phyloP scores from a whole-genome alignment of 2,888 invertebrate genomes.

The Trimorus sp. region DNA sequence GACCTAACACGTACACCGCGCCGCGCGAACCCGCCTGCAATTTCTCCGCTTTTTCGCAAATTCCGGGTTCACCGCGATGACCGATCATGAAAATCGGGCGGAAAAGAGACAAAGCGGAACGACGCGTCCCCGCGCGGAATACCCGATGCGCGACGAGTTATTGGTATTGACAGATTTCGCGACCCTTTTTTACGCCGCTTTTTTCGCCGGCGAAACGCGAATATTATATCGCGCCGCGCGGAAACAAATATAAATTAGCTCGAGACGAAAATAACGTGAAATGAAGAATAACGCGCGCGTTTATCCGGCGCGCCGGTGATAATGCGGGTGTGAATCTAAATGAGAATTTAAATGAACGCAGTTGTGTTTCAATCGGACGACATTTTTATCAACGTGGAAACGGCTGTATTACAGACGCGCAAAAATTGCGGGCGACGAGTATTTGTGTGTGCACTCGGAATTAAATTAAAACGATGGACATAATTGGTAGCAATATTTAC shows the following conservation, averaged over 20 bases:
- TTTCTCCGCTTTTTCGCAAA: constrained; percentile 44
- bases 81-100: constrained; percentile 60
- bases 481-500: too few species aligned
- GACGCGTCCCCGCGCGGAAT: constrained; percentile 27
- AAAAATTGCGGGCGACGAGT: too few species aligned
- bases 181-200: not conserved
- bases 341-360: not conserved
- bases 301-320: too few species aligned
- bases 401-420: too few species aligned
- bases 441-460: too few species aligned
- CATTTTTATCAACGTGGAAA: too few species aligned
- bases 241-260: not conserved
- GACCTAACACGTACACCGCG: constrained; percentile 38
- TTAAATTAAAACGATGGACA: too few species aligned
- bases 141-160: constrained; percentile 34
- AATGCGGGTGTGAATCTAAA: not conserved
- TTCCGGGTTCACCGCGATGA: constrained; percentile 53
- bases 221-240: constrained; percentile 10
- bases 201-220: constrained; percentile 13
- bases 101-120: constrained; percentile 55
- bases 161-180: constrained; percentile 35
- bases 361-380: too few species aligned
- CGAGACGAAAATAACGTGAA: not conserved
- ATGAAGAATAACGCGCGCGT: not conserved
- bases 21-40: constrained; percentile 38